phyloP scores from a whole-genome alignment of 2,888 invertebrate species.

The Aphodius sticticus region DNA sequence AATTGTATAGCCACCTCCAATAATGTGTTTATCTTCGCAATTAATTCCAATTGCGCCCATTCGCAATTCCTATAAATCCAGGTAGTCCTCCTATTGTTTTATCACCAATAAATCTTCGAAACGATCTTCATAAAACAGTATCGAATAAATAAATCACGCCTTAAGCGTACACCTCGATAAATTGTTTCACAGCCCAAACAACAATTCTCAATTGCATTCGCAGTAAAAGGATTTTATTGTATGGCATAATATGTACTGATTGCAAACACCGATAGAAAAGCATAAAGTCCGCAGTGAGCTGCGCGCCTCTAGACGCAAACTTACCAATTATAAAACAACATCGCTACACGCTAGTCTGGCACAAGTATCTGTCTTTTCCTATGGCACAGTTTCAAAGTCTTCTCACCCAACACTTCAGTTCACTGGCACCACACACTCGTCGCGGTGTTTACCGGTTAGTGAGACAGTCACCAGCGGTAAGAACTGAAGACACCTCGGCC shows the following conservation, averaged over 20 bases:
- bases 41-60: not conserved
- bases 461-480: constrained; percentile 26
- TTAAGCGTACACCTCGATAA: not conserved
- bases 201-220: not conserved
- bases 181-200: not conserved
- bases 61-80: not conserved
- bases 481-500: constrained; percentile 27
- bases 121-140: not conserved
- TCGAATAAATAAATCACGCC: not conserved
- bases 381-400: constrained; percentile 37
- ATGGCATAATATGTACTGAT: not conserved
- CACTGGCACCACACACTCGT: constrained; percentile 30
- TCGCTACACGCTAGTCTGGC: not conserved
- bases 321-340: not conserved
- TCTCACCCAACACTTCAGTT: constrained; percentile 37
- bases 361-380: constrained; percentile 32
- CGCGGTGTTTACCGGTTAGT: constrained; percentile 38
- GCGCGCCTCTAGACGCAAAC: not conserved
- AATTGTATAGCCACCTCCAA: not conserved
- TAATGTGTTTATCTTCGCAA: not conserved
- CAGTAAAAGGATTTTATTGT: not conserved
- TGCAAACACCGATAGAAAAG: not conserved
- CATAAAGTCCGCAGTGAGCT: not conserved
- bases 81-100: not conserved
- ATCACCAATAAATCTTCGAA: not conserved